Base-by-base conservation (phyloP, 2,113 vertebrate species). In the Toxotes chatareus region DNA sequence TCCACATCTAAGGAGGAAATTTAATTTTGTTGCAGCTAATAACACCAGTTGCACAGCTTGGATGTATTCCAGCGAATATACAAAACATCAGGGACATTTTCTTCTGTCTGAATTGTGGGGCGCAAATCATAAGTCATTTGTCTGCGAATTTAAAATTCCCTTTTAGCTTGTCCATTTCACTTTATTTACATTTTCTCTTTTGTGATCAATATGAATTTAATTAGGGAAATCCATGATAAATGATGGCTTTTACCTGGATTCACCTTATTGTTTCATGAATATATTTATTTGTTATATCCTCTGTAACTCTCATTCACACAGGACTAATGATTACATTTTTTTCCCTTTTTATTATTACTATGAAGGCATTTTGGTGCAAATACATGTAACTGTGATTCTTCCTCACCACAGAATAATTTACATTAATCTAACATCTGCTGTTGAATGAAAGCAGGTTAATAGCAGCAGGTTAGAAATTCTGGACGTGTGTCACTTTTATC, bases 11-110 rank as follows among this genome's bases (percentile, higher is more conserved):
- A 73, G 40, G 34, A 68, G 32, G 49, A 10, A 73, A 79, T 86
- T 77, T 55, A 49, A 85, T 86, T 73, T 70, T 16, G 51, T 67
- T 34, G 38, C 46, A 42, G n/a, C 62, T 82, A 70, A 85, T 78
- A 53, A 56, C 60, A 76, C 51, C 57, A 65, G 79, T 85, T 85
- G 81, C 51, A 7, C 61, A 23, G 34, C 53, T 44, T 73, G 38
- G 56, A 82, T 53, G 53, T 64, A 7, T 72, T 72, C 36, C 57
- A 68, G 14, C 66, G 7, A 64, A 23, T 42, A 9, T 67, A 16
- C 12, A 42, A 72, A 76, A 53, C 61, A 59, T 68, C 16, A 42
- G 36, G n/a, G 6, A 72, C 38, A 46, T 76, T 51, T 38, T 64
- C 34, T 13, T 61, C 47, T 10, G 34, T 55, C 27, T 56, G 42